phyloP scores from a whole-genome alignment of 1,140 invertebrate species.

The Copidosoma floridanum region DNA sequence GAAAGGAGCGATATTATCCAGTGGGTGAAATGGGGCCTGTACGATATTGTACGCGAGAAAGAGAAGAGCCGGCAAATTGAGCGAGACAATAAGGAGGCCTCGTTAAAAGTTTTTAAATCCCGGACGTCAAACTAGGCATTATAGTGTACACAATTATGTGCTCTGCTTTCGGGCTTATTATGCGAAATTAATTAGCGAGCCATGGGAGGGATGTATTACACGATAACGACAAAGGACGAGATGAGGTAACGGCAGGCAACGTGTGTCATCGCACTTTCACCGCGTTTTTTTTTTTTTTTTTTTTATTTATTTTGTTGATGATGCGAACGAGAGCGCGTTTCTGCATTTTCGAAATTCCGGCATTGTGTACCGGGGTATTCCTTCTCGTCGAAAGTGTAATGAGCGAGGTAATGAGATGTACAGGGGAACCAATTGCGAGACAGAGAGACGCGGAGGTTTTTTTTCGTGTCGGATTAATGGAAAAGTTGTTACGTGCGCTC shows the following conservation, averaged over 20 bases:
- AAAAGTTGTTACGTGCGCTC: no score
- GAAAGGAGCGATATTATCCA: neutral
- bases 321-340: no score
- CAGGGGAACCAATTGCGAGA: neutral
- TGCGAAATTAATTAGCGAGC: constrained; percentile 22
- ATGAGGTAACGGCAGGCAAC: constrained; percentile 17
- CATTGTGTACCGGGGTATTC: no score
- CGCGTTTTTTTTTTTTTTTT: no score
- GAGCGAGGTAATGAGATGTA: neutral
- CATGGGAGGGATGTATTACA: no score
- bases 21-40: neutral
- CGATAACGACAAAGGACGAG: no score
- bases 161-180: neutral
- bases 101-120: constrained; percentile 1
- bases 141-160: no score
- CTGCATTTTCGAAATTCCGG: constrained; percentile 3
- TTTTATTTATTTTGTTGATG: no score
- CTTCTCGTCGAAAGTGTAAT: no score
- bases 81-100: constrained; percentile 3
- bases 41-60: no score
- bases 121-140: no score
- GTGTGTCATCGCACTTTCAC: constrained; percentile 15
- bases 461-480: no score
- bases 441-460: neutral
- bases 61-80: neutral